phyloP scores from a whole-genome alignment of 2,888 invertebrate genomes.

The Scotopteryx bipunctaria region DNA sequence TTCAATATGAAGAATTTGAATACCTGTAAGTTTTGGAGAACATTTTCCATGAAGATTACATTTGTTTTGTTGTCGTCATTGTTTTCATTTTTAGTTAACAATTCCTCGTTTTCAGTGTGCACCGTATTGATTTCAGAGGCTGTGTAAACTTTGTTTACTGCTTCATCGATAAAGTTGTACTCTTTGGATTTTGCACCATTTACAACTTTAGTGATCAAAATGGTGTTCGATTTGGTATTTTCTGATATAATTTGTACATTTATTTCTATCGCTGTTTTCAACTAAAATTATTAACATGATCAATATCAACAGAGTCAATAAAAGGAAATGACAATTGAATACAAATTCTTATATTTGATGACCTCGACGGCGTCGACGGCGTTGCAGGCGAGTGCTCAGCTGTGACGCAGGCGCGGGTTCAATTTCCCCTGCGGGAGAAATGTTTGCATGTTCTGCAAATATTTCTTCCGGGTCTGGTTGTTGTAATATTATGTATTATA shows the following conservation, averaged over 20 bases:
- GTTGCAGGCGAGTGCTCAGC: no score
- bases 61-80: slow-evolving; percentile 34
- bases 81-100: not conserved
- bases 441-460: no score
- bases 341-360: no score
- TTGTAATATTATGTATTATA: no score
- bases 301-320: no score
- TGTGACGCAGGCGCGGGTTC: no score
- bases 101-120: not conserved
- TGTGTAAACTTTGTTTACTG: not conserved
- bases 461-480: no score
- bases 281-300: slow-evolving; percentile 39
- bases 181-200: not conserved
- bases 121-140: slow-evolving; percentile 3
- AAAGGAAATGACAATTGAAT: no score
- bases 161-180: slow-evolving; percentile 14
- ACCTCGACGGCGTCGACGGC: no score
- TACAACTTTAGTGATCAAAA: slow-evolving; percentile 27
- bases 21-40: slow-evolving; percentile 48
- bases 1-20: not conserved
- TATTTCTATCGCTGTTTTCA: slow-evolving; percentile 44
- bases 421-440: no score
- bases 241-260: slow-evolving; percentile 53
- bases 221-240: slow-evolving; percentile 36
- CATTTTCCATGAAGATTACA: slow-evolving; percentile 45